Evolutionary conservation across 2,113 vertebrate genomes (phyloP).

Genomic region (Delphinapterus leucas): DNA sequence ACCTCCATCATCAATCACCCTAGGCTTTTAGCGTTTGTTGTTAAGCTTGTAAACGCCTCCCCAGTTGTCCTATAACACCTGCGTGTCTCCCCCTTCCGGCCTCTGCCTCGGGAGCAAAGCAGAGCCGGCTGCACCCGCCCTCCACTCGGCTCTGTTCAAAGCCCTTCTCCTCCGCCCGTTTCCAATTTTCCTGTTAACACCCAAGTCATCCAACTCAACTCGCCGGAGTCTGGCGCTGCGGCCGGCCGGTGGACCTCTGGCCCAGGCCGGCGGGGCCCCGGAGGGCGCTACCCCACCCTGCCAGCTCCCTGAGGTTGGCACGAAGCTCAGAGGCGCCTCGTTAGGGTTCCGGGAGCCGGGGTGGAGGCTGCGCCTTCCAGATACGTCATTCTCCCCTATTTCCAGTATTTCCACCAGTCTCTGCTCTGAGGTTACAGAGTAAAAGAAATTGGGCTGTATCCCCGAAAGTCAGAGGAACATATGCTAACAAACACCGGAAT

Average conservation of each 20-base stretch:
- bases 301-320: background rate
- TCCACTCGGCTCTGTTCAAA: background rate
- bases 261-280: background rate
- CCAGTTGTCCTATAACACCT: background rate
- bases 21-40: no score
- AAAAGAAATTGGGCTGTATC: background rate
- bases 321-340: background rate
- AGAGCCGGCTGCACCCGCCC: background rate
- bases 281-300: background rate
- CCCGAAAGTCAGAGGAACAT: background rate
- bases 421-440: background rate
- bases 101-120: background rate
- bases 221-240: background rate
- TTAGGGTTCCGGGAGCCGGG: background rate
- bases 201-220: background rate
- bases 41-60: background rate
- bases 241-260: background rate
- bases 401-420: background rate
- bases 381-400: background rate
- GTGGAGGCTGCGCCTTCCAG: background rate
- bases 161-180: background rate
- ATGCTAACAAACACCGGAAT: background rate
- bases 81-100: background rate
- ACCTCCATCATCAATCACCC: background rate
- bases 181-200: background rate